Evolutionary conservation across 2,888 invertebrate species (phyloP).

Genomic region (Harpalus rubripes): DNA sequence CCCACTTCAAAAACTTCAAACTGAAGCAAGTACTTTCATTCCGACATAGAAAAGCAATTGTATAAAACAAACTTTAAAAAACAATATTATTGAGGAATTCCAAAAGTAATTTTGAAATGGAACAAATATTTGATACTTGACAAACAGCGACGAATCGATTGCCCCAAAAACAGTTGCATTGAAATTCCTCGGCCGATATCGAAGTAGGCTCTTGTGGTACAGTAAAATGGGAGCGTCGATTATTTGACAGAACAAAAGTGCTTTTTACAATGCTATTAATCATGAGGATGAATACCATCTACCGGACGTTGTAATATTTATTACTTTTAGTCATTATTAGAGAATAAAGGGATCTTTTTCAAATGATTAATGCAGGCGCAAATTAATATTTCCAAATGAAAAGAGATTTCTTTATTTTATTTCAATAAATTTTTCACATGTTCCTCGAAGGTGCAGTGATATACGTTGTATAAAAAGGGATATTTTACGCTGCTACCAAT

Average conservation of each 20-base stretch:
- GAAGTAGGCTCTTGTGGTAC: slow-evolving; percentile 42
- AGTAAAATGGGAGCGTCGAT: slow-evolving; percentile 55
- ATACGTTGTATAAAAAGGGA: background rate
- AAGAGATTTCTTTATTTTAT: slow-evolving; percentile 35
- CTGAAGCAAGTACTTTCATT: background rate
- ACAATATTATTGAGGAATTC: slow-evolving; percentile 45
- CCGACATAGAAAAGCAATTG: slow-evolving; percentile 1
- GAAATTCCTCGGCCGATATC: slow-evolving; percentile 29
- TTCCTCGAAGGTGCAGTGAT: background rate
- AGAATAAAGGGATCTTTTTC: background rate
- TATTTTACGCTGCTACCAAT: slow-evolving; percentile 18
- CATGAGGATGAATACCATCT: slow-evolving; percentile 43
- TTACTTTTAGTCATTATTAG: slow-evolving; percentile 63
- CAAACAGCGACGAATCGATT: slow-evolving; percentile 48
- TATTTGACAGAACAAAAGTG: slow-evolving; percentile 63
- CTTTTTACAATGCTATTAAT: slow-evolving; percentile 61
- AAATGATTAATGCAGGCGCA: slow-evolving; percentile 45
- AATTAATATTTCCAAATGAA: slow-evolving; percentile 42
- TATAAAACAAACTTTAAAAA: background rate
- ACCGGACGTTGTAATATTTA: slow-evolving; percentile 56
- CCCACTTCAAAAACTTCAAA: background rate
- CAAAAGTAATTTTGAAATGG: slow-evolving; percentile 40
- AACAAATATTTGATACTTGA: slow-evolving; percentile 48
- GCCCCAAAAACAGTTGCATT: slow-evolving; percentile 59
- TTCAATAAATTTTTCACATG: slow-evolving; percentile 19